These are phyloP conservation scores for Tragopan temminckii DNA, from an alignment of 2,797 vertebrate genomes.

Conservation along the genomic window DNA sequence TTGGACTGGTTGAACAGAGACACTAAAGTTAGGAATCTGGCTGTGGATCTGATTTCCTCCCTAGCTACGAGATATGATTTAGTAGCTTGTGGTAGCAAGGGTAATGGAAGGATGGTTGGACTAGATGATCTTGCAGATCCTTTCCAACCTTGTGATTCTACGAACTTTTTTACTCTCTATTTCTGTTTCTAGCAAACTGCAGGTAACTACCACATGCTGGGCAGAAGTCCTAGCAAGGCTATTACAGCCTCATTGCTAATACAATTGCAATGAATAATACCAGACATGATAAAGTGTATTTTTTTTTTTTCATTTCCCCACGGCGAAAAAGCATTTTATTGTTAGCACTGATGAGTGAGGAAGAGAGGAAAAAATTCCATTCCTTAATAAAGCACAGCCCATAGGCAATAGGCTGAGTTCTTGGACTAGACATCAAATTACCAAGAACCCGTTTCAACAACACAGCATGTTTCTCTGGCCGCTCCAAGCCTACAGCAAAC, in stretches of 20 bases:
- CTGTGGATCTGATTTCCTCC: neutral
- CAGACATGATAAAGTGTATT: neutral
- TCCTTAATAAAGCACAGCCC: neutral
- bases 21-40: neutral
- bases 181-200: neutral
- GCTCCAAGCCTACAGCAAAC: slow-evolving; percentile 19
- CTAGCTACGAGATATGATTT: no score
- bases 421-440: slow-evolving; percentile 15
- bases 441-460: slow-evolving; percentile 16
- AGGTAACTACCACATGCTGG: neutral
- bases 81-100: no score
- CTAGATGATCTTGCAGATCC: no score
- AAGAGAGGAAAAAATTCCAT: slow-evolving; percentile 15
- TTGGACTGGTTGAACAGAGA: neutral
- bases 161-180: neutral
- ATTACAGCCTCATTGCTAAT: neutral
- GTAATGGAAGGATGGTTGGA: no score
- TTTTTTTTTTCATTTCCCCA: neutral
- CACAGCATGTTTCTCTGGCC: neutral
- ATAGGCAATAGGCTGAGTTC: neutral
- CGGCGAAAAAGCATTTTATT: neutral
- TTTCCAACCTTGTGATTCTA: no score
- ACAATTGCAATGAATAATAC: neutral
- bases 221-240: neutral
- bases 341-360: neutral